These are phyloP conservation scores for Meles meles DNA, from an alignment of 2,113 vertebrate species.

Conservation along the genomic window DNA sequence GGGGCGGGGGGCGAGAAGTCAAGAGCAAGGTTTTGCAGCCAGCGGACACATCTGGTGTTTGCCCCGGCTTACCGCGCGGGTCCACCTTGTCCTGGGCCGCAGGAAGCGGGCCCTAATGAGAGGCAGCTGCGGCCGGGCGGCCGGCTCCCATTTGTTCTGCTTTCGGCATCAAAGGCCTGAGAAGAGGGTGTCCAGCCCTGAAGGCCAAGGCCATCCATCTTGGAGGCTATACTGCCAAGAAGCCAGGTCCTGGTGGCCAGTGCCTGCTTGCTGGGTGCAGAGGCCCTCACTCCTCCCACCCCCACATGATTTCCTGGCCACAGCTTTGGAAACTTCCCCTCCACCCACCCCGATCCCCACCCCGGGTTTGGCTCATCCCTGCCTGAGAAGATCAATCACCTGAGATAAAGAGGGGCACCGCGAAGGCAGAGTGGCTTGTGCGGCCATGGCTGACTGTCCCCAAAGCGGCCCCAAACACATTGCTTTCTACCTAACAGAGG, in stretches of 20 bases:
- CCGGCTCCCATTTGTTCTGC: conserved; percentile 81
- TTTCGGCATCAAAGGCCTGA: conserved; percentile 78
- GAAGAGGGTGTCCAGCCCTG: conserved; percentile 76
- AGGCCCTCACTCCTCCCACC: not conserved
- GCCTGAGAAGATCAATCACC: not conserved
- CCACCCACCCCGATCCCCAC: not conserved
- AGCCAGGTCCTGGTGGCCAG: conserved; percentile 46
- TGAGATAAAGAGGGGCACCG: not conserved
- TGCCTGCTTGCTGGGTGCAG: not conserved
- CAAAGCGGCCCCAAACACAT: not conserved
- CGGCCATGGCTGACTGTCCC: not conserved
- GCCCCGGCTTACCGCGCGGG: conserved; percentile 63
- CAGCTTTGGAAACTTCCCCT: not conserved
- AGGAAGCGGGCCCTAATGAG: conserved; percentile 76
- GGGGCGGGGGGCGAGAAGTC: conserved; percentile 40
- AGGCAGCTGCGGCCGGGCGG: conserved; percentile 77
- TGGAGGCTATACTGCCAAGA: conserved; percentile 53
- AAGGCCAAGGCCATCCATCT: conserved; percentile 79
- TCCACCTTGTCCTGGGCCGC: conserved; percentile 64
- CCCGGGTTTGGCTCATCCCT: not conserved
- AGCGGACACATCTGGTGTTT: conserved; percentile 68
- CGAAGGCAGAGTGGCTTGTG: not conserved
- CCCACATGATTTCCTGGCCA: not conserved
- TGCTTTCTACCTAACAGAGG: not conserved
- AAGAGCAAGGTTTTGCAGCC: conserved; percentile 53